These are phyloP conservation scores for Drosophila cognata DNA, from an alignment of 2,888 invertebrate species.

Conservation along the genomic window DNA sequence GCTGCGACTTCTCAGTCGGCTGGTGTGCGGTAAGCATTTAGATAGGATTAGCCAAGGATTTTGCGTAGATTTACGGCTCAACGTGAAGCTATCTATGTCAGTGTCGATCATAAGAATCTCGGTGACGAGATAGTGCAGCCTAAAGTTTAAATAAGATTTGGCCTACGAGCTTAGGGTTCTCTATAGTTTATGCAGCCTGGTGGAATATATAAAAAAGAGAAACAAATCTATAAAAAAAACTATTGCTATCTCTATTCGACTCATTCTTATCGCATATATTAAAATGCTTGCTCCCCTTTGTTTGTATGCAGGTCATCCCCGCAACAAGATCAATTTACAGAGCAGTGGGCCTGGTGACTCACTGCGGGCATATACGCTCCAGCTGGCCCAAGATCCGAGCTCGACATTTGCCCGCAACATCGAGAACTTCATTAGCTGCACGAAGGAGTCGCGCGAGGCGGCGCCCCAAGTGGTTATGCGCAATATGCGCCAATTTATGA, in stretches of 20 bases:
- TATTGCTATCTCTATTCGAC: background rate
- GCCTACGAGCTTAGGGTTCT: background rate
- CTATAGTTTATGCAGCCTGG: background rate
- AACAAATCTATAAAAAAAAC: background rate
- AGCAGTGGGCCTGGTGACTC: constrained; percentile 89
- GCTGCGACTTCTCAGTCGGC: constrained; percentile 66
- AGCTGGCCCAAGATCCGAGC: constrained; percentile 92
- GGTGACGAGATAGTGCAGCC: background rate
- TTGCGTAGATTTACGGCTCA: background rate
- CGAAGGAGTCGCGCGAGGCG: constrained; percentile 94
- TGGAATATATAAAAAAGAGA: too few relatives aligned
- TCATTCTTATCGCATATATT: background rate
- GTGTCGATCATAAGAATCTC: background rate
- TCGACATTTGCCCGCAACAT: constrained; percentile 97
- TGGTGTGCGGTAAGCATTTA: constrained; percentile 78
- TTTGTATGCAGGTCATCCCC: constrained; percentile 89
- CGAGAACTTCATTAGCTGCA: constrained; percentile 96
- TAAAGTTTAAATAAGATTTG: background rate
- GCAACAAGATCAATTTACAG: constrained; percentile 85
- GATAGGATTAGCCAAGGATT: background rate
- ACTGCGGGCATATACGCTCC: constrained; percentile 91
- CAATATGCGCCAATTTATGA: constrained; percentile 98
- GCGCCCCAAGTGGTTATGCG: constrained; percentile 95
- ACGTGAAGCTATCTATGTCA: background rate
- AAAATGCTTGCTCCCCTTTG: background rate